phyloP scores from a whole-genome alignment of 2,888 invertebrate genomes.

The Campoletis raptor region DNA sequence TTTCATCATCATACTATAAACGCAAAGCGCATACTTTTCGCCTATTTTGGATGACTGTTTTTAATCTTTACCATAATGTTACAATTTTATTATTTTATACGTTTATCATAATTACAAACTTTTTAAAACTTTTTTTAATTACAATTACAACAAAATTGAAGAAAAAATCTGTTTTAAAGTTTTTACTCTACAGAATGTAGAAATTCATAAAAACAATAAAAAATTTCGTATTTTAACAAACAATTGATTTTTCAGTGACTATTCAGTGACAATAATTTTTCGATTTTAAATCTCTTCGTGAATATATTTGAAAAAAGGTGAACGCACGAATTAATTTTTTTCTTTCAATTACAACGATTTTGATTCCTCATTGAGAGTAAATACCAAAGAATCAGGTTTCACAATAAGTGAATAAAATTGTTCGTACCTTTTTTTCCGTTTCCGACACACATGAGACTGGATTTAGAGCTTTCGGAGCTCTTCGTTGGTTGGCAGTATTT shows the following conservation, averaged over 20 bases:
- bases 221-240: no score
- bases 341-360: not conserved
- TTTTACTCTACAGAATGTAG: no score
- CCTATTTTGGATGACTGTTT: conserved; percentile 27
- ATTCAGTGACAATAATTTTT: no score
- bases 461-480: conserved; percentile 51
- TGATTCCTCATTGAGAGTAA: not conserved
- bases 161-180: not conserved
- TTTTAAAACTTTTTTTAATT: not conserved
- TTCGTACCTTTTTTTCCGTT: conserved; percentile 61
- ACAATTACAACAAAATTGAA: not conserved
- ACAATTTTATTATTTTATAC: not conserved
- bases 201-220: no score
- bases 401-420: not conserved
- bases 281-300: no score
- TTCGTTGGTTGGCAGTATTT: conserved; percentile 29
- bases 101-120: not conserved
- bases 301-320: no score
- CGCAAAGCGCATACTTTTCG: conserved; percentile 47
- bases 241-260: not conserved
- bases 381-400: not conserved
- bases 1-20: conserved; percentile 74
- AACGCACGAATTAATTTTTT: no score
- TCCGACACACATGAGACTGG: conserved; percentile 67
- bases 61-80: not conserved